Percentiles rank a stretch among this genome's conserved stretches.
Evolutionary conservation across 2,113 vertebrate genomes (phyloP).

Genomic region (Nestor notabilis): DNA sequence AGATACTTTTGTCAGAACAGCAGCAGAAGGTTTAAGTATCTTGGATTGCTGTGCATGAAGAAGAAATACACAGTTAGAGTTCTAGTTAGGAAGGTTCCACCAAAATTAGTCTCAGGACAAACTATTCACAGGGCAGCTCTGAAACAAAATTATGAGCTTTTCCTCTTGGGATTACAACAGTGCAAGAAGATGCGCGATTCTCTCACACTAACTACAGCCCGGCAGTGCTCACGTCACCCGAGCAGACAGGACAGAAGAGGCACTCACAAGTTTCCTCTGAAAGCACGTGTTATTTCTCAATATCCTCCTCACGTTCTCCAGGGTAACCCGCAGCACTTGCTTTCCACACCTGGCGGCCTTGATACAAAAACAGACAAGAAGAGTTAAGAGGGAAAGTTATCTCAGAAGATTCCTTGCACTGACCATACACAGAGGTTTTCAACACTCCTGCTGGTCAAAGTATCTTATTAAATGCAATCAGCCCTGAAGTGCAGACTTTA

Average conservation of each 20-base stretch:
- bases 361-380: not conserved
- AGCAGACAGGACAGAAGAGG: not conserved
- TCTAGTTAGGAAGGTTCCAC: not conserved
- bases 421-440: not conserved
- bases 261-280: slow-evolving; percentile 45
- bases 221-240: not conserved
- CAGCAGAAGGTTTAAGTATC: not conserved
- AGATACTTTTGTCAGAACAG: not conserved
- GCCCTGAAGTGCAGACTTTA: not conserved
- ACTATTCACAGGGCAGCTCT: not conserved
- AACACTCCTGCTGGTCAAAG: not conserved
- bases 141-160: not conserved
- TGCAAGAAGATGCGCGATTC: not conserved
- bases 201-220: not conserved
- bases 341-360: slow-evolving; percentile 48
- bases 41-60: not conserved
- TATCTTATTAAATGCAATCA: not conserved
- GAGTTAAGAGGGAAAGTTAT: not conserved
- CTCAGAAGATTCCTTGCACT: not conserved
- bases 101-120: not conserved
- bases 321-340: slow-evolving; percentile 36
- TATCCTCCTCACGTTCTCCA: slow-evolving; percentile 34
- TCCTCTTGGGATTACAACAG: not conserved
- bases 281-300: not conserved
- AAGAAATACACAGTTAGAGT: not conserved